Conservation (phyloP, 1,140 invertebrate genomes). For the Kradibia gibbosae region DNA sequence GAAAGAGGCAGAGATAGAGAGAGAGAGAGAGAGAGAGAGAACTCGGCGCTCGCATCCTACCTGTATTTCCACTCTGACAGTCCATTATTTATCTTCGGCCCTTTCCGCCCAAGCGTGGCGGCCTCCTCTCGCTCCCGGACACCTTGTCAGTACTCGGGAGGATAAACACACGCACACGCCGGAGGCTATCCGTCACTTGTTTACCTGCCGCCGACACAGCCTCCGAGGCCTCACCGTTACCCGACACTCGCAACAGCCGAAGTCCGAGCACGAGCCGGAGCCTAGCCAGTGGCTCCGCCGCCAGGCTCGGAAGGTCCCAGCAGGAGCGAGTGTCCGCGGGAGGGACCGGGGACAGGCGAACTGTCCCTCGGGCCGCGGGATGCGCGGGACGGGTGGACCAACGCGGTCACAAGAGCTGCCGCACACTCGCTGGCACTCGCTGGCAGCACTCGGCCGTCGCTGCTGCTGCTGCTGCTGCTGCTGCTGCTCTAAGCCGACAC, state of each 20-base stretch:
- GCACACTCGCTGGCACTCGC: too few species aligned
- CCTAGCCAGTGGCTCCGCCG: not conserved
- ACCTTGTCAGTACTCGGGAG: not conserved
- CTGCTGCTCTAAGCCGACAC: not conserved
- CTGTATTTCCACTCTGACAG: not conserved
- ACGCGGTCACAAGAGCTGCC: too few species aligned
- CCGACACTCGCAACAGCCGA: not conserved
- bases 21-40: not conserved
- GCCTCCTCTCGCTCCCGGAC: not conserved
- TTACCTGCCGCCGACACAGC: not conserved
- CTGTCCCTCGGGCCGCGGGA: too few species aligned
- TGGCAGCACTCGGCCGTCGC: too few species aligned
- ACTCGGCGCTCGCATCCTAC: not conserved
- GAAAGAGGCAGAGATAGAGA: not conserved
- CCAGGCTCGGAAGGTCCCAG: not conserved
- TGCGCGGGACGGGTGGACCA: too few species aligned
- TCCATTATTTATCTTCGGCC: not conserved
- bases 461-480: not conserved
- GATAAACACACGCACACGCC: conserved; percentile 7
- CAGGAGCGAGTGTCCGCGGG: not conserved
- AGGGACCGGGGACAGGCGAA: too few species aligned
- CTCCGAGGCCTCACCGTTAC: not conserved
- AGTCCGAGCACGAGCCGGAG: not conserved
- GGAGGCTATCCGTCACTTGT: not conserved
- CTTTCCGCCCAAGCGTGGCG: not conserved